A percentile compares a stretch with the other conserved stretches of the same genome.
phyloP scores from a whole-genome alignment of 2,888 invertebrate species.

The Idaea biselata region DNA sequence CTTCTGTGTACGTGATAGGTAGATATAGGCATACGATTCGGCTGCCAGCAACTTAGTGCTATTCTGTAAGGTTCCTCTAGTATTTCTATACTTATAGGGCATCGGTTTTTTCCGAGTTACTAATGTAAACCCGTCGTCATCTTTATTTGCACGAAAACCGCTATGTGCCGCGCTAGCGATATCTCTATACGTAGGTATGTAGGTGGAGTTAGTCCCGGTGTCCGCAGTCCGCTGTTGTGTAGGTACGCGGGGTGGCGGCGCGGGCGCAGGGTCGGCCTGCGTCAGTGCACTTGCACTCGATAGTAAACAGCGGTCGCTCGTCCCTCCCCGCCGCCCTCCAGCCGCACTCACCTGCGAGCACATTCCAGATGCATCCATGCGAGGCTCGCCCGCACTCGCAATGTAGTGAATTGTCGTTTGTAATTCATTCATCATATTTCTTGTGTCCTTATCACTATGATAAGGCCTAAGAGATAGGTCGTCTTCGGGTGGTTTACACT shows the following conservation, averaged over 20 bases:
- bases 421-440: not conserved
- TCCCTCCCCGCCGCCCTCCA: not conserved
- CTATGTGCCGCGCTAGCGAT: not conserved
- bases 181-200: constrained; percentile 8
- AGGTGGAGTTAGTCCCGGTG: not conserved
- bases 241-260: not conserved
- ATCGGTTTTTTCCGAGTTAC: constrained; percentile 10
- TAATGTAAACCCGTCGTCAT: constrained; percentile 10
- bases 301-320: not conserved
- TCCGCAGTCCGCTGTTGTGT: not conserved
- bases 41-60: constrained; percentile 13
- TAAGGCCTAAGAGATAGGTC: not conserved
- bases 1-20: constrained; percentile 15
- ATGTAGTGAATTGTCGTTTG: not conserved
- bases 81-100: constrained; percentile 14
- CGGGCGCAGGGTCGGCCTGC: not conserved
- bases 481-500: not conserved
- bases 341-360: not conserved
- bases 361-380: not conserved
- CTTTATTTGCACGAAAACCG: not conserved
- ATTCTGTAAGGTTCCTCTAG: constrained; percentile 13
- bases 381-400: not conserved
- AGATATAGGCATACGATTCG: constrained; percentile 15
- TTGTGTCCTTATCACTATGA: constrained; percentile 1
- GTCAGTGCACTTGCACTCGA: not conserved